Percentiles rank a stretch among this genome's conserved stretches.
Evolutionary conservation across 2,113 vertebrate species (phyloP).

Genomic region (Fulmarus glacialis): DNA sequence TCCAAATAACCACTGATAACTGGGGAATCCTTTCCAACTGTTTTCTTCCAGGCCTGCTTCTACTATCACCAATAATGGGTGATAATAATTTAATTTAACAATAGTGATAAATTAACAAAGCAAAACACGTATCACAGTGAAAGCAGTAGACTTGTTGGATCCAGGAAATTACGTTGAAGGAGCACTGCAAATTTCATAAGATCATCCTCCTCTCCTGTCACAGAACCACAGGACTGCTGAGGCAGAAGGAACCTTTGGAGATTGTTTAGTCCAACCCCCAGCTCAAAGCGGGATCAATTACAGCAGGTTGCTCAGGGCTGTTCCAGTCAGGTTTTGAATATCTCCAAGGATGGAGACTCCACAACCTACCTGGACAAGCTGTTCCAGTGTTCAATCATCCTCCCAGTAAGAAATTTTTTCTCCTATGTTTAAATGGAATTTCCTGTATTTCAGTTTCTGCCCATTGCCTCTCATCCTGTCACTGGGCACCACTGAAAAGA

Average conservation of each 20-base stretch:
- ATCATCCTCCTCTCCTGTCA: not conserved
- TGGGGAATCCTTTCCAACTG: not conserved
- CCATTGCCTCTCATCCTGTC: not conserved
- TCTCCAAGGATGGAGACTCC: not conserved
- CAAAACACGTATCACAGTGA: not conserved
- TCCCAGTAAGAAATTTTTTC: not conserved
- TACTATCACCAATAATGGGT: not conserved
- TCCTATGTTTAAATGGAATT: not conserved
- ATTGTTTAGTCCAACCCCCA: not conserved
- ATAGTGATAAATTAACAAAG: not conserved
- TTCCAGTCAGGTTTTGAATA: not conserved
- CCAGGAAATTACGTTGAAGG: not conserved
- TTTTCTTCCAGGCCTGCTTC: not conserved
- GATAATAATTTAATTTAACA: not conserved
- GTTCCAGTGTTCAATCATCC: not conserved
- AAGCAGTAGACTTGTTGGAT: not conserved
- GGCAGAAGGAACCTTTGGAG: not conserved
- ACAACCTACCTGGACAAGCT: not conserved
- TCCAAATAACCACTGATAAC: not conserved
- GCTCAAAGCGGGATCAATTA: not conserved
- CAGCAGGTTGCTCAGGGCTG: not conserved
- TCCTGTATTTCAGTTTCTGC: not conserved
- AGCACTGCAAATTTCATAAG: not conserved
- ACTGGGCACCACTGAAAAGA: not conserved
- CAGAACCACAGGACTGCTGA: not conserved